Evolutionary conservation across 2,888 invertebrate genomes (phyloP).

Genomic region (Nysson spinosus): DNA sequence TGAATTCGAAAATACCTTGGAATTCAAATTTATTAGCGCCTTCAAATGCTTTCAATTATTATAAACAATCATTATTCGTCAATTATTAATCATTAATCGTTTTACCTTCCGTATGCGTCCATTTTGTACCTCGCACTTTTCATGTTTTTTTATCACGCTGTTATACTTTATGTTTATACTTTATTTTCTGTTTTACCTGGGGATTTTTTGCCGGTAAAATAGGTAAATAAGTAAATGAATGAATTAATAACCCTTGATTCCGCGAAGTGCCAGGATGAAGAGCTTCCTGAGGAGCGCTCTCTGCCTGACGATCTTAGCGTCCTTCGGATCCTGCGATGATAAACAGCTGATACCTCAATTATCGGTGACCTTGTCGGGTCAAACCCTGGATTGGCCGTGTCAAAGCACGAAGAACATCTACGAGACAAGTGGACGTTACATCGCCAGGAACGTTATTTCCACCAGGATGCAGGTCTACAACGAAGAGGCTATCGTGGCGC

Average conservation of each 20-base stretch:
- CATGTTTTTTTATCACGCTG: no score
- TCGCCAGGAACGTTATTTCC: slow-evolving; percentile 81
- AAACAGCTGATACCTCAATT: slow-evolving; percentile 67
- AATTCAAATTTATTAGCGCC: not conserved
- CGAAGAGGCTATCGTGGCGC: slow-evolving; percentile 79
- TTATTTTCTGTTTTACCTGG: no score
- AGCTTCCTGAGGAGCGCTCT: slow-evolving; percentile 42
- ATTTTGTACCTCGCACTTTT: no score
- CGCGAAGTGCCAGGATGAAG: slow-evolving; percentile 51
- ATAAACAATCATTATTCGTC: no score
- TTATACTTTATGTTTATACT: no score
- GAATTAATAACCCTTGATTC: not conserved
- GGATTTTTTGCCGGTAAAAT: no score
- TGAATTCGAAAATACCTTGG: not conserved
- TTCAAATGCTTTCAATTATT: no score
- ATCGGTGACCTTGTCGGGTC: slow-evolving; percentile 57
- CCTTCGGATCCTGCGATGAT: slow-evolving; percentile 43
- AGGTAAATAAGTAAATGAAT: no score
- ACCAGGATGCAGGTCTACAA: slow-evolving; percentile 81
- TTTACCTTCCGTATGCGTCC: no score
- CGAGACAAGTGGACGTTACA: slow-evolving; percentile 80
- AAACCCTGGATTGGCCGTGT: slow-evolving; percentile 77
- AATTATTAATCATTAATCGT: no score
- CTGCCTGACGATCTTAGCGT: slow-evolving; percentile 38
- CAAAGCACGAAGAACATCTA: slow-evolving; percentile 80